These are phyloP conservation scores for Pseudomugil gertrudae DNA, from an alignment of 2,797 vertebrate species.

Conservation along the genomic window DNA sequence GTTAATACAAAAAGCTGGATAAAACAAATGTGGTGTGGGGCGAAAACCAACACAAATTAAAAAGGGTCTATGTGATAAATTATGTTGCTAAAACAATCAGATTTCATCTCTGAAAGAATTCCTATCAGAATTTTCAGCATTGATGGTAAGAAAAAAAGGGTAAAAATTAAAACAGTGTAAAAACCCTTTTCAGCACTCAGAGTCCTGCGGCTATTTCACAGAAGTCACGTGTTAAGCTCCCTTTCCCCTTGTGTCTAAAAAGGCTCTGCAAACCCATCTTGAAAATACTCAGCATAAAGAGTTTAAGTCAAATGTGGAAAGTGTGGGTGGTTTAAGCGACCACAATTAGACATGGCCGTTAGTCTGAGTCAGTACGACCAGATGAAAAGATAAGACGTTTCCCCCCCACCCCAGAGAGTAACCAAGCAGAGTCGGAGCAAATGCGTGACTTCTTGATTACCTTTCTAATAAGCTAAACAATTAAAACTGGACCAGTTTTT, in stretches of 20 bases:
- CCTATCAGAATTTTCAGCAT: slow-evolving; percentile 24
- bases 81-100: slow-evolving; percentile 19
- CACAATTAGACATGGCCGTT: slow-evolving; percentile 35
- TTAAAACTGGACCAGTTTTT: slow-evolving; percentile 18
- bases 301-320: slow-evolving; percentile 18
- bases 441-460: not conserved
- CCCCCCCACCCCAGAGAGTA: slow-evolving; percentile 1
- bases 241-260: slow-evolving; percentile 11
- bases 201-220: slow-evolving; percentile 34
- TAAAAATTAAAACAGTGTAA: slow-evolving; percentile 26
- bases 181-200: slow-evolving; percentile 26
- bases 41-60: slow-evolving; percentile 7
- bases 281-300: slow-evolving; percentile 31
- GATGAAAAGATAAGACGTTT: slow-evolving; percentile 28
- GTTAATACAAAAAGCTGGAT: slow-evolving; percentile 16
- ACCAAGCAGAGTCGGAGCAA: slow-evolving; percentile 11
- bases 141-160: not conserved
- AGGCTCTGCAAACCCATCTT: slow-evolving; percentile 40
- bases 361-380: slow-evolving; percentile 31
- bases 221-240: slow-evolving; percentile 34
- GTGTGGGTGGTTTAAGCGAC: slow-evolving; percentile 15
- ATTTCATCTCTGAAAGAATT: slow-evolving; percentile 12
- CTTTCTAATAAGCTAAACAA: slow-evolving; percentile 22
- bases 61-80: slow-evolving; percentile 1
- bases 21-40: slow-evolving; percentile 6